These are phyloP conservation scores for Drosophila tsacasi DNA, from an alignment of 1,140 invertebrate species.

Conservation along the genomic window DNA sequence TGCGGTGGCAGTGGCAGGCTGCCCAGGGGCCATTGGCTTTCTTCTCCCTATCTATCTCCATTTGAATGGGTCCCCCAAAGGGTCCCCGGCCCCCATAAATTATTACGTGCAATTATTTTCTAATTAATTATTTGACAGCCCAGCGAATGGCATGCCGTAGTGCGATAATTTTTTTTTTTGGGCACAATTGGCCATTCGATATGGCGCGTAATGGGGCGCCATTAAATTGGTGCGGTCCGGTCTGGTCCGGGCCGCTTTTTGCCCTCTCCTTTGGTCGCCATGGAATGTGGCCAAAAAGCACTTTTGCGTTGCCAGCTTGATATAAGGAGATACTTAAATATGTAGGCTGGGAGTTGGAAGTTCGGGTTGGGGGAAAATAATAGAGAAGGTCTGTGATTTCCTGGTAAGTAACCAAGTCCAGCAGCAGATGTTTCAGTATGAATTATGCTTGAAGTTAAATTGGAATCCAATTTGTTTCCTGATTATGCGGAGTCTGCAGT, in stretches of 20 bases:
- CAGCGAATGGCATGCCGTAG: slow-evolving; percentile 51
- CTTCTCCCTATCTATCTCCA: slow-evolving; percentile 49
- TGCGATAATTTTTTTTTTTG: slow-evolving; percentile 68
- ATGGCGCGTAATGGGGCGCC: slow-evolving; percentile 64
- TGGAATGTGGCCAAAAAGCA: slow-evolving; percentile 49
- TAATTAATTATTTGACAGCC: slow-evolving; percentile 83
- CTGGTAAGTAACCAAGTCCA: slow-evolving; percentile 7
- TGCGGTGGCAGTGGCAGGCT: slow-evolving; percentile 41
- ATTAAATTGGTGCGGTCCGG: slow-evolving; percentile 59
- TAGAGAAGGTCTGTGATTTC: slow-evolving; percentile 16
- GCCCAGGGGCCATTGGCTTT: slow-evolving; percentile 52
- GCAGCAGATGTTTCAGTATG: slow-evolving; percentile 24
- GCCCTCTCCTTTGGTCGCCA: slow-evolving; percentile 27
- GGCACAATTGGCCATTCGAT: slow-evolving; percentile 61
- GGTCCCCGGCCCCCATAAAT: slow-evolving; percentile 61
- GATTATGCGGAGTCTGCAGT: not conserved
- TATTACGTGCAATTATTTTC: slow-evolving; percentile 83
- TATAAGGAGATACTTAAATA: slow-evolving; percentile 68
- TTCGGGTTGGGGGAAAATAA: slow-evolving; percentile 15
- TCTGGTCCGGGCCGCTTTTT: not conserved
- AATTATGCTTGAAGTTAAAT: slow-evolving; percentile 17
- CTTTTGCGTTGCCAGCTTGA: slow-evolving; percentile 43
- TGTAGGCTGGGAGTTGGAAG: slow-evolving; percentile 18
- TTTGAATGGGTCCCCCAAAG: slow-evolving; percentile 47
- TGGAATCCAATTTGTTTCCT: slow-evolving; percentile 14